phyloP scores from a whole-genome alignment of 1,140 invertebrate species.

The Tetragnatha versicolor region DNA sequence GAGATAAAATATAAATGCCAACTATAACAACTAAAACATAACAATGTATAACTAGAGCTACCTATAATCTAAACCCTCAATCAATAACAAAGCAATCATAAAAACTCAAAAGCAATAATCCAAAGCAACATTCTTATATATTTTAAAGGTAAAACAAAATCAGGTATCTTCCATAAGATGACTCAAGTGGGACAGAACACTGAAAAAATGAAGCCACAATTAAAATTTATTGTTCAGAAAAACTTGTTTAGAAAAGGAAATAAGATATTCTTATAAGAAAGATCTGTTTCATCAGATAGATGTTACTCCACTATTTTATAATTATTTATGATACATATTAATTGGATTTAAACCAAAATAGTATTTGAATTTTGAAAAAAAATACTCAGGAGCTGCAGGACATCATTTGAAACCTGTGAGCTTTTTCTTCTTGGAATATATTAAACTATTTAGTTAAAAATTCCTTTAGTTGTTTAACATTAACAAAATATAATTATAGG shows the following conservation, averaged over 20 bases:
- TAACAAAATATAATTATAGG: no score
- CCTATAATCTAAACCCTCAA: neutral
- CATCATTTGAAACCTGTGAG: no score
- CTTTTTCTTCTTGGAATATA: no score
- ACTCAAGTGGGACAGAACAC: slow-evolving; percentile 15
- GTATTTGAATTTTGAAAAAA: neutral
- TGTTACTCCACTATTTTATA: neutral
- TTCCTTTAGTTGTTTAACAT: no score
- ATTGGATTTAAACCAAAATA: neutral
- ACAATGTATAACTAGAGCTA: slow-evolving; percentile 4
- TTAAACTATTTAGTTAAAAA: no score
- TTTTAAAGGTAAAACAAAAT: neutral
- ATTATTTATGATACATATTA: neutral
- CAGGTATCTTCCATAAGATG: neutral
- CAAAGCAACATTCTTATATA: neutral
- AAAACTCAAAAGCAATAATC: neutral
- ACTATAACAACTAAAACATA: slow-evolving; percentile 26
- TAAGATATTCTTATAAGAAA: no score
- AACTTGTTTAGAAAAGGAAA: no score
- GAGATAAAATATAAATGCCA: neutral
- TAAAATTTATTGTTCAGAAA: neutral
- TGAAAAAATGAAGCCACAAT: neutral
- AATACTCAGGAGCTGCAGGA: no score
- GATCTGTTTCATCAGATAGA: no score
- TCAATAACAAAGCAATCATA: neutral